Percentiles rank a stretch among this genome's conserved stretches.
These are phyloP conservation scores for Synaphobranchus kaupii DNA, from an alignment of 2,797 vertebrate species.

Conservation along the genomic window DNA sequence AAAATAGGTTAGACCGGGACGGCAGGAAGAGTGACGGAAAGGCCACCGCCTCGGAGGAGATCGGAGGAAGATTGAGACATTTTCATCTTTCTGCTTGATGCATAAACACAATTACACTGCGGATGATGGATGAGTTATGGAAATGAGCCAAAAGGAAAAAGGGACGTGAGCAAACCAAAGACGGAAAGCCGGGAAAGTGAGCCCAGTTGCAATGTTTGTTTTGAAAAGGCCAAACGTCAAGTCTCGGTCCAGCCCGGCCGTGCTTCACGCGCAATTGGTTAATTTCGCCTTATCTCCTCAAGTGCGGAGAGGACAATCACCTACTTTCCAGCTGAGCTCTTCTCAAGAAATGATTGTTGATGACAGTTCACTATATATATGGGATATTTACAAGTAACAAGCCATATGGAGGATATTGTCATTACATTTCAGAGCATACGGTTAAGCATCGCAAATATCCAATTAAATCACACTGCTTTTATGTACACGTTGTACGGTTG, in stretches of 20 bases:
- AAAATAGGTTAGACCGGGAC: constrained; percentile 8
- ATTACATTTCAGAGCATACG: constrained; percentile 4
- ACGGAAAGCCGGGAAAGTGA: constrained; percentile 51
- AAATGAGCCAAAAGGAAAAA: constrained; percentile 52
- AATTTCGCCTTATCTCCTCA: constrained; percentile 17
- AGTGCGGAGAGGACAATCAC: constrained; percentile 21
- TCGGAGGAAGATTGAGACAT: constrained; percentile 58
- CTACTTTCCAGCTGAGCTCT: constrained; percentile 17
- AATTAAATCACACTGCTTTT: background rate
- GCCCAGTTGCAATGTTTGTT: constrained; percentile 48
- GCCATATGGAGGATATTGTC: constrained; percentile 8
- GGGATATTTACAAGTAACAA: constrained; percentile 10
- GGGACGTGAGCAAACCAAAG: constrained; percentile 2
- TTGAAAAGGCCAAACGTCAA: constrained; percentile 65
- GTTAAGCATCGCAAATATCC: background rate
- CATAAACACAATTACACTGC: constrained; percentile 60
- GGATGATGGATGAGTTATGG: constrained; percentile 55
- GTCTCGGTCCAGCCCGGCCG: constrained; percentile 46
- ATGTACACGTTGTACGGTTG: background rate
- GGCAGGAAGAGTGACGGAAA: constrained; percentile 13
- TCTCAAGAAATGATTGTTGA: constrained; percentile 9
- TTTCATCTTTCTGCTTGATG: constrained; percentile 66
- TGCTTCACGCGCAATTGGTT: constrained; percentile 2
- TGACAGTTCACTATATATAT: constrained; percentile 14
- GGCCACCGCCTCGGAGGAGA: constrained; percentile 43